A percentile compares a stretch with the other conserved stretches of the same genome.
These are phyloP conservation scores for Ochlodes sylvanus DNA, from an alignment of 2,888 invertebrate genomes.

Conservation along the genomic window DNA sequence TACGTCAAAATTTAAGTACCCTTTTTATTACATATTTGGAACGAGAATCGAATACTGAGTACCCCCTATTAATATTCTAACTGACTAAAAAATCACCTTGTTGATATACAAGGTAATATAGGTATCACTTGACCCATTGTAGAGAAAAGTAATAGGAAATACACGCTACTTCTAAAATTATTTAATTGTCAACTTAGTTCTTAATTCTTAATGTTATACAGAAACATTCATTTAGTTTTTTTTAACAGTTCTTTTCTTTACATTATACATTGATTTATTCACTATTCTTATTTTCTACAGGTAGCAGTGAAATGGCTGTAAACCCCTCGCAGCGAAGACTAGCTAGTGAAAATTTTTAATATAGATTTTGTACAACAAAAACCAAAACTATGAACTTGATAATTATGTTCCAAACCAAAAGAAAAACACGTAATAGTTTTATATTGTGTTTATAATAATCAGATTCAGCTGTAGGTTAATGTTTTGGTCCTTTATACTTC, in stretches of 20 bases:
- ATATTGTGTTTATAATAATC: conserved; percentile 14
- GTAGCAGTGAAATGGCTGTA: conserved; percentile 65
- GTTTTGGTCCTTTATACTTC: conserved; percentile 10
- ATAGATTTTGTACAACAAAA: conserved; percentile 51
- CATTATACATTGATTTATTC: background rate
- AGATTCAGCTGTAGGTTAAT: conserved; percentile 1
- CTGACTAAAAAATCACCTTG: too few species aligned
- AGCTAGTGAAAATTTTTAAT: conserved; percentile 60
- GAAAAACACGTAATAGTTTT: conserved; percentile 9
- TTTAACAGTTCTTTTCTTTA: background rate
- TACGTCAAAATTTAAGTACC: too few species aligned
- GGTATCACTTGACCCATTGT: too few species aligned
- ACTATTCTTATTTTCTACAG: conserved; percentile 54
- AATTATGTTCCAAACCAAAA: conserved; percentile 12
- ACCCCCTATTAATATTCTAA: too few species aligned
- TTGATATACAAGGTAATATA: too few species aligned
- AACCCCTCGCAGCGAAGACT: conserved; percentile 61
- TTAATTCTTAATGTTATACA: too few species aligned
- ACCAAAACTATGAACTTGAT: conserved; percentile 41
- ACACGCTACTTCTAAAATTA: too few species aligned
- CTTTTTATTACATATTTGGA: too few species aligned
- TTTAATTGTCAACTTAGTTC: too few species aligned
- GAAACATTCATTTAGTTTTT: too few species aligned
- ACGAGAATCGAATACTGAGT: too few species aligned
- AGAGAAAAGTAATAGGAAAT: too few species aligned